These are phyloP conservation scores for Brachionichthys hirsutus DNA, from an alignment of 2,113 vertebrate genomes.

Conservation along the genomic window DNA sequence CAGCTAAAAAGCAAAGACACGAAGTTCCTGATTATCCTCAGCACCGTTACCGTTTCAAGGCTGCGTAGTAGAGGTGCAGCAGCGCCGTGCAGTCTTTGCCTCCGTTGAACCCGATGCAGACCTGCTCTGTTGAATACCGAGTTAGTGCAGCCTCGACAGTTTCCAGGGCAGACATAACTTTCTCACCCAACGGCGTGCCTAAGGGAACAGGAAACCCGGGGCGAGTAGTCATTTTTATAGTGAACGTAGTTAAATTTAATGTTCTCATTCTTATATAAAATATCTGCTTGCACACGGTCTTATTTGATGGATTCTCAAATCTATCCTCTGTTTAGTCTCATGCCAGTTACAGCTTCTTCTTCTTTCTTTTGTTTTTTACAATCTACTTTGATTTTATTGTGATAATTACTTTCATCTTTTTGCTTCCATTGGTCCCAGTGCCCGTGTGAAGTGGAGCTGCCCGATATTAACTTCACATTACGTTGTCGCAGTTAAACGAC, in stretches of 20 bases:
- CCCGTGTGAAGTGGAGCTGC: slow-evolving; percentile 20
- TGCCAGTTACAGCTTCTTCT: slow-evolving; percentile 11
- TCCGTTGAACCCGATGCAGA: slow-evolving; percentile 95
- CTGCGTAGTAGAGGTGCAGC: slow-evolving; percentile 89
- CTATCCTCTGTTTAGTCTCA: slow-evolving; percentile 13
- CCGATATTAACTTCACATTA: slow-evolving; percentile 26
- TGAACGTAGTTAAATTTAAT: slow-evolving; percentile 13
- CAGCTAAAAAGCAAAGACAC: slow-evolving; percentile 1
- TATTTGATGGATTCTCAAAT: slow-evolving; percentile 4
- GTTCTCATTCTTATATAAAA: slow-evolving; percentile 6
- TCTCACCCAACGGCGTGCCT: slow-evolving; percentile 85
- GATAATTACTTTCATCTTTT: slow-evolving; percentile 41
- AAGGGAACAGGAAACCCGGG: slow-evolving; percentile 22
- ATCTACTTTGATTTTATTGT: slow-evolving; percentile 30
- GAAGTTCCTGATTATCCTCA: slow-evolving; percentile 5
- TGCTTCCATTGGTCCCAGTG: slow-evolving; percentile 23
- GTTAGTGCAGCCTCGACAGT: slow-evolving; percentile 85
- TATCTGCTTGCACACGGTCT: slow-evolving; percentile 11
- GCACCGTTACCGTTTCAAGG: slow-evolving; percentile 81
- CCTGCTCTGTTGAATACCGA: slow-evolving; percentile 78
- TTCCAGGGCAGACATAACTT: slow-evolving; percentile 83
- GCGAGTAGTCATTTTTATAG: slow-evolving; percentile 3
- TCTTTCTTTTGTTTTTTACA: slow-evolving; percentile 15
- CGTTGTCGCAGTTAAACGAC: neutral
- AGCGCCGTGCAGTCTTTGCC: slow-evolving; percentile 97